Evolutionary conservation across 2,113 vertebrate species (phyloP), one percentile per base, ranked within the genome.

Genomic region (Sander vitreus): DNA sequence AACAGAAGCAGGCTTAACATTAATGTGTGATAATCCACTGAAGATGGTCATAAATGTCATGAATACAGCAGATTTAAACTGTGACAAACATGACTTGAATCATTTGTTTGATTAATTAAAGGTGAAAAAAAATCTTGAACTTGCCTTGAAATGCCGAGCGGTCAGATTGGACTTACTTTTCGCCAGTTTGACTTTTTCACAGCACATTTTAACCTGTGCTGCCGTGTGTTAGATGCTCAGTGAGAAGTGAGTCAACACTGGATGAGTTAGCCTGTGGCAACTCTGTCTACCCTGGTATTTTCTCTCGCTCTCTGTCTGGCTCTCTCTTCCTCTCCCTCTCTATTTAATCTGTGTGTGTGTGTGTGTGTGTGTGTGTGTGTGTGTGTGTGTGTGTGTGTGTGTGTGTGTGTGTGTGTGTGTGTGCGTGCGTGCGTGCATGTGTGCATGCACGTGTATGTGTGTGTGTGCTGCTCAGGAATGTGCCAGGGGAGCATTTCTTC

Each of bases 391-490:
- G 53, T 81, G 54, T 13, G 12, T 54, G 18, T 9, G 5, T 48
- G 78, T n/a, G 57, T n/a, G 18, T n/a, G 5, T 33, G 33, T 7
- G 6, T 58, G 58, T 62, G 45, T 53, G 36, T 59, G 67, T 54
- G 13, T 47, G 5, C 14, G n/a, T n/a, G n/a, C 25, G 69, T 81
- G 54, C 18, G 12, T 54, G 18, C 13, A 6, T 48, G 78, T n/a
- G 57, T n/a, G 18, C 13, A 6, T 55, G 78, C 16, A 48, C 19
- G 5, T 33, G 33, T 7, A 33, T 58, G 58, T 62, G 45, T 53
- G 36, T 59, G 67, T 54, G 13, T 47, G 5, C 14, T 8, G 15
- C 62, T 77, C 80, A 84, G 72, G 80, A 84, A 89, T 85, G 85
- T 73, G 39, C 47, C 16, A 16, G 5, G 23, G 19, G 53, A 47